Conservation (phyloP, 2,113 vertebrate species). For the Zapus hudsonius region DNA sequence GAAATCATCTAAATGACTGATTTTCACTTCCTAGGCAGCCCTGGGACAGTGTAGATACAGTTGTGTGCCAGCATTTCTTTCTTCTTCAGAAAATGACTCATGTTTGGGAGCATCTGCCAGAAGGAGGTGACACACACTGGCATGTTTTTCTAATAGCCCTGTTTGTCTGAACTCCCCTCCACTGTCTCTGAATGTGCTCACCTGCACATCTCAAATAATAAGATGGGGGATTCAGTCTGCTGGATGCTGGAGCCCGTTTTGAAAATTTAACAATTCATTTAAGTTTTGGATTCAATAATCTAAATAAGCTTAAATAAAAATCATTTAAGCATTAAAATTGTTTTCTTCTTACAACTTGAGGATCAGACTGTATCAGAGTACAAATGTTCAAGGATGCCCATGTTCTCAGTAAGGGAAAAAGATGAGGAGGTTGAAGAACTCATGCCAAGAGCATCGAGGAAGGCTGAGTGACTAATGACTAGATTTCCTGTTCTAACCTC, state of each 20-base stretch:
- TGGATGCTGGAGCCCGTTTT: background rate
- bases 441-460: background rate
- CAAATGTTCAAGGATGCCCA: background rate
- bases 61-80: accelerated
- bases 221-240: background rate
- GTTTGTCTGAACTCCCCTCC: background rate
- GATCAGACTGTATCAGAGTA: background rate
- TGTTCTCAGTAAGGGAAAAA: background rate
- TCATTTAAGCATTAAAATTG: background rate
- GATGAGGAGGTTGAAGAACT: background rate
- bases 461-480: background rate
- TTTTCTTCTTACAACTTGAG: background rate
- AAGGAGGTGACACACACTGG: background rate
- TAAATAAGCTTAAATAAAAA: slow-evolving; percentile 36
- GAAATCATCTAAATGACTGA: background rate
- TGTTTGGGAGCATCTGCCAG: background rate
- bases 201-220: background rate
- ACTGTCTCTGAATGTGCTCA: too few relatives aligned
- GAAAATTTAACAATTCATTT: background rate
- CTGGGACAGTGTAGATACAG: background rate
- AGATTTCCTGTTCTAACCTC: background rate
- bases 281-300: background rate
- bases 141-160: background rate
- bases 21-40: background rate
- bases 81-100: background rate